phyloP scores from a whole-genome alignment of 2,888 invertebrate species.

The Pachycephus smyrnensis region DNA sequence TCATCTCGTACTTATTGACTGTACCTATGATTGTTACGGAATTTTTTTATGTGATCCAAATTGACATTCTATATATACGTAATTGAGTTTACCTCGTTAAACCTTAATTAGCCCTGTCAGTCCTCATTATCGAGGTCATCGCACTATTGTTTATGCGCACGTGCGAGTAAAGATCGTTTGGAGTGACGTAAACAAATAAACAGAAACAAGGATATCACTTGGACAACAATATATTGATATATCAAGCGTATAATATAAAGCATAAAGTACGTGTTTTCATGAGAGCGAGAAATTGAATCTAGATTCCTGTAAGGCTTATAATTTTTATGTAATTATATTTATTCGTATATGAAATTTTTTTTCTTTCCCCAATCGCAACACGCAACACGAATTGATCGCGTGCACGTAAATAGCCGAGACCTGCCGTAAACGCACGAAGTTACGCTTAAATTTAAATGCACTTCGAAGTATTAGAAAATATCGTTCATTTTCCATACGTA shows the following conservation, averaged over 20 bases:
- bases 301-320: neutral
- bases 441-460: neutral
- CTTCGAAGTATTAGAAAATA: neutral
- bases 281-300: neutral
- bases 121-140: no score
- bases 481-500: neutral
- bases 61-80: neutral
- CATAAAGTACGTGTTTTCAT: neutral
- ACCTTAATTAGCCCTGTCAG: no score
- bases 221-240: no score
- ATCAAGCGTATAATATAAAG: neutral
- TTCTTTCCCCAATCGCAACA: neutral
- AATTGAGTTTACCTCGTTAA: neutral
- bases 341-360: neutral
- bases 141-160: no score
- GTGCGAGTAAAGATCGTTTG: no score
- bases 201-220: no score
- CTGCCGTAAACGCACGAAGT: neutral
- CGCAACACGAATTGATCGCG: neutral
- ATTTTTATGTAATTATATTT: neutral
- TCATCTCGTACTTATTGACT: neutral
- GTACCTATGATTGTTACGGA: neutral
- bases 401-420: neutral
- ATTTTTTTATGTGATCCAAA: neutral
- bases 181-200: no score